Evolutionary conservation across 1,140 invertebrate genomes (phyloP).

Genomic region (Ruditapes philippinarum): DNA sequence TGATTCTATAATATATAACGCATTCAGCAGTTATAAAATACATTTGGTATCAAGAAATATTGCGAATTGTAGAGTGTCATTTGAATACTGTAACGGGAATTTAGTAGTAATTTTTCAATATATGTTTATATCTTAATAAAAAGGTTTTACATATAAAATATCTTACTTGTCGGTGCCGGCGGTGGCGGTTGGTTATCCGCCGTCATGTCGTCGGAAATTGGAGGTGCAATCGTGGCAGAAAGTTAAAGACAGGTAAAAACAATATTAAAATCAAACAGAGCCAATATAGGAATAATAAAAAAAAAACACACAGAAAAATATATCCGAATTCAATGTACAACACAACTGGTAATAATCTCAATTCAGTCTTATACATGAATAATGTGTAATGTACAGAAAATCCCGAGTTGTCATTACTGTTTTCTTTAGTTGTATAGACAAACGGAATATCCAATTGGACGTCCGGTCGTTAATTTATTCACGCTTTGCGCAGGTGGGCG

Average conservation of each 20-base stretch:
- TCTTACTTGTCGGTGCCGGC: slow-evolving; percentile 54
- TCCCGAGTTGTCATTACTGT: neutral
- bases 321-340: slow-evolving; percentile 52
- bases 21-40: too few relatives aligned
- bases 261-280: neutral
- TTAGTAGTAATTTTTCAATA: too few relatives aligned
- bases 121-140: too few relatives aligned
- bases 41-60: too few relatives aligned
- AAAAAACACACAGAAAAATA: slow-evolving; percentile 16
- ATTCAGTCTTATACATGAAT: slow-evolving; percentile 36
- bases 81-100: too few relatives aligned
- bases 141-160: neutral
- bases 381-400: slow-evolving; percentile 20
- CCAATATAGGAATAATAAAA: slow-evolving; percentile 1
- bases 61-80: too few relatives aligned
- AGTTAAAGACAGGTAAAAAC: neutral
- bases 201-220: slow-evolving; percentile 63
- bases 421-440: neutral
- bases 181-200: slow-evolving; percentile 59
- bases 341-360: slow-evolving; percentile 49
- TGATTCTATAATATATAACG: too few relatives aligned
- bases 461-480: slow-evolving; percentile 55
- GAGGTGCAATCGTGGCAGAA: slow-evolving; percentile 53
- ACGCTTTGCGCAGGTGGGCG: slow-evolving; percentile 55
- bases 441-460: slow-evolving; percentile 22